Base-by-base conservation (phyloP, 2,113 vertebrate genomes). In the Ailurus styani region DNA sequence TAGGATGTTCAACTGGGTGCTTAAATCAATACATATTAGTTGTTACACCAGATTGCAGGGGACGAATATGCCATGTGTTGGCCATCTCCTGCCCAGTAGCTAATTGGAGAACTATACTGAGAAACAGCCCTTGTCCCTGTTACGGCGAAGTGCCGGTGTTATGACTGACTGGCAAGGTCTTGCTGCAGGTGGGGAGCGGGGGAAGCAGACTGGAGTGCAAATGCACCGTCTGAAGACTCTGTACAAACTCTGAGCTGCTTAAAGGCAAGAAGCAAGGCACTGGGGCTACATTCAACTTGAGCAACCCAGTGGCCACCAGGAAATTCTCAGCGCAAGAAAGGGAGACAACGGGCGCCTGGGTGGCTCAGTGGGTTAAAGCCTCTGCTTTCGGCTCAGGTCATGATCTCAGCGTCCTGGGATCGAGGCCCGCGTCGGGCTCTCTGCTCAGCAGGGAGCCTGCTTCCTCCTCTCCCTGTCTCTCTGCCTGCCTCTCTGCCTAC, bases 221-320 rank as follows among this genome's bases (percentile, higher is more conserved):
- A 50, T 10, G 60, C 0, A 0, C 1, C 29, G 10, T n/a, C 81
- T 75, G 12, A 31, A 50, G 31, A 50, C 29, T 9, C 13, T 1
- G 4, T 10, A 23, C 20, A 17, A n/a, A 25, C 21, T 21, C 11
- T 10, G 60, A 87, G 18, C 55, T 5, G 3, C 21, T 1, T 50
- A n/a, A 75, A 18, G 55, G 17, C 47, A 40, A 23, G 20, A 12
- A 45, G 29, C 27, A 42, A 62, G 29, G 40, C 3, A 5, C 7
- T 29, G n/a, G 20, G 29, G 17, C 3, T 18, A 18, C 10, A 60
- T 31, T 15, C 5, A 6, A 40, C 7, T 34, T 62, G 57, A 84
- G 4, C 52, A 18, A 15, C 21, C 42, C 40, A 27, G 0, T 6
- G 57, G 27, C n/a, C 37, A 81, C 42, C 55, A n/a, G 62, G 37